Evolutionary conservation across 1,140 invertebrate species (phyloP).

Genomic region (Listronotus oregonensis): DNA sequence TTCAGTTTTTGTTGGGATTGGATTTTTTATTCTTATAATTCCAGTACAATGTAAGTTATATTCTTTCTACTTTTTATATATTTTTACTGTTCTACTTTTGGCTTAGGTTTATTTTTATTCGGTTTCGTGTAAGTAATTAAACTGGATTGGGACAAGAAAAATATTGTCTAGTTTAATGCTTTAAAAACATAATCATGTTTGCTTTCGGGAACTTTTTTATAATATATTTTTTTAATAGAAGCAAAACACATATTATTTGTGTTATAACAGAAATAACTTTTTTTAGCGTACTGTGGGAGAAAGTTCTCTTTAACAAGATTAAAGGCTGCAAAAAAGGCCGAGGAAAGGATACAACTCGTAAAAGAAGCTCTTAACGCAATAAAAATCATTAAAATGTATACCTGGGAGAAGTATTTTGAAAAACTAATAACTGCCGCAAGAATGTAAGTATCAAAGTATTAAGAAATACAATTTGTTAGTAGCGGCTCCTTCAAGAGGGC

Average conservation of each 20-base stretch:
- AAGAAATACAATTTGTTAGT: too few species aligned
- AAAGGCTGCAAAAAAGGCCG: constrained; percentile 59
- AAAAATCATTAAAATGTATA: constrained; percentile 88
- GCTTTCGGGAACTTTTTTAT: too few species aligned
- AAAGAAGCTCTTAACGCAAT: constrained; percentile 81
- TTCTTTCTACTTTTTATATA: constrained; percentile 63
- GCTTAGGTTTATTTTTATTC: neutral
- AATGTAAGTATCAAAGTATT: too few species aligned
- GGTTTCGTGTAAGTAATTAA: too few species aligned
- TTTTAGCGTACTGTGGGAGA: constrained; percentile 43
- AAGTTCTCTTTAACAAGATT: constrained; percentile 36
- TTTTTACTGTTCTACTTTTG: constrained; percentile 3
- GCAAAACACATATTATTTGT: too few species aligned
- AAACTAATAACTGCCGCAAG: constrained; percentile 59
- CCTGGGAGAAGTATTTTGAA: constrained; percentile 82
- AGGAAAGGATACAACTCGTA: constrained; percentile 82
- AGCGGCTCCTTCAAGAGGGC: too few species aligned
- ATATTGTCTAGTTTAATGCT: too few species aligned
- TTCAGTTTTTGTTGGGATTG: constrained; percentile 83
- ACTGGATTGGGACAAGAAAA: too few species aligned
- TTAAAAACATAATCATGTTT: too few species aligned
- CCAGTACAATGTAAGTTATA: too few species aligned
- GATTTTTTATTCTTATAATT: constrained; percentile 80
- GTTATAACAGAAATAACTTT: too few species aligned
- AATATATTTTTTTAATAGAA: too few species aligned